Conservation (phyloP, 2,797 vertebrate species). For the Sebastes ruberrimus region DNA sequence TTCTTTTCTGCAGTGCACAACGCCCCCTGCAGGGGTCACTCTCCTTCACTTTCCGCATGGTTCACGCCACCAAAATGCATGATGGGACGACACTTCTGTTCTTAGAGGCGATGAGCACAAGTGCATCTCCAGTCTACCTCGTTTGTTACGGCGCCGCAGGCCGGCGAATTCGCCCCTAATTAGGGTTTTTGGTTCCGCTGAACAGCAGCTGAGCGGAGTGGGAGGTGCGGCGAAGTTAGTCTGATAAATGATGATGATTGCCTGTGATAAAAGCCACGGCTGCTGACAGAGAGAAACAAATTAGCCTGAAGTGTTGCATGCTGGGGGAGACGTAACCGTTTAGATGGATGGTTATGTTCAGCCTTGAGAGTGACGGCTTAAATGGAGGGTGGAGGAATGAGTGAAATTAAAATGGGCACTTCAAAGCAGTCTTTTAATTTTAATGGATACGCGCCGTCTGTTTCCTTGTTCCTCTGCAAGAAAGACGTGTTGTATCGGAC, state of each 20-base stretch:
- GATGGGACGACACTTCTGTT: slow-evolving; percentile 79
- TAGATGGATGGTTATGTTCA: slow-evolving; percentile 29
- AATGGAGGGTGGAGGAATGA: slow-evolving; percentile 35
- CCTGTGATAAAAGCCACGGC: slow-evolving; percentile 26
- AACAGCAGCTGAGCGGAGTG: slow-evolving; percentile 1
- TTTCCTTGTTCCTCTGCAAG: not conserved
- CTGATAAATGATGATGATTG: slow-evolving; percentile 51
- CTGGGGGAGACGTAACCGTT: slow-evolving; percentile 13
- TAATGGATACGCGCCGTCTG: not conserved
- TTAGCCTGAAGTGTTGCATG: slow-evolving; percentile 29
- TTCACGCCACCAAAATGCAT: slow-evolving; percentile 86
- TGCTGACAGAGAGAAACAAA: slow-evolving; percentile 41
- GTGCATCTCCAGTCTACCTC: slow-evolving; percentile 61
- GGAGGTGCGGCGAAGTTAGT: slow-evolving; percentile 31
- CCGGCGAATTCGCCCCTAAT: not conserved
- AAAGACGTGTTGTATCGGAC: not conserved
- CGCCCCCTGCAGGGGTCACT: slow-evolving; percentile 72
- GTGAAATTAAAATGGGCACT: slow-evolving; percentile 45
- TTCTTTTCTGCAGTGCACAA: slow-evolving; percentile 81
- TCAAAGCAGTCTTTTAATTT: slow-evolving; percentile 32
- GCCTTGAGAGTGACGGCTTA: slow-evolving; percentile 21
- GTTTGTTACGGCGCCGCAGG: not conserved
- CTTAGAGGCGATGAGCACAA: slow-evolving; percentile 65
- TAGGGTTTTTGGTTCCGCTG: not conserved
- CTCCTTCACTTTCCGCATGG: slow-evolving; percentile 86